A percentile compares a stretch with the other conserved stretches of the same genome.
phyloP scores from a whole-genome alignment of 53 echinoderm and acorn worm genomes.

The Hippasteria phrygiana region DNA sequence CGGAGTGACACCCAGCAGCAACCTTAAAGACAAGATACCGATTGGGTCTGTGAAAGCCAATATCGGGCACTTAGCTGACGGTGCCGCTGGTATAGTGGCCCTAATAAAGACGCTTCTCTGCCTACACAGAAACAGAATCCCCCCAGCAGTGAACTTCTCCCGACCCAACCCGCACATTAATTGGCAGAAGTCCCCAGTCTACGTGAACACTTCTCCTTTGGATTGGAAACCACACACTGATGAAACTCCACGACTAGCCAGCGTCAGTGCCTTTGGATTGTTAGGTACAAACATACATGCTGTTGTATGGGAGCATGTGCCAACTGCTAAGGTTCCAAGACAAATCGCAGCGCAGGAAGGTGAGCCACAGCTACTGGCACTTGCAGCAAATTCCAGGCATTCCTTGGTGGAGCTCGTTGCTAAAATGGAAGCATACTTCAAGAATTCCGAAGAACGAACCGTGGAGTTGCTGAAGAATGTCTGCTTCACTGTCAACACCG shows the following conservation, averaged over 20 bases:
- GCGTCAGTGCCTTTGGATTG: conserved; percentile 39
- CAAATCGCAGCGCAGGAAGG: not conserved
- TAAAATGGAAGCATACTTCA: conserved; percentile 19
- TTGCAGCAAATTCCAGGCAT: conserved; percentile 22
- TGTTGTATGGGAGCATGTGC: conserved; percentile 15
- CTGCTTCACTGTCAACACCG: conserved; percentile 10
- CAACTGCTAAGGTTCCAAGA: not conserved
- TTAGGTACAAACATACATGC: conserved; percentile 46
- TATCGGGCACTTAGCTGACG: conserved; percentile 36
- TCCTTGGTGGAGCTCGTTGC: not conserved
- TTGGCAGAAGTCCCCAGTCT: conserved; percentile 36
- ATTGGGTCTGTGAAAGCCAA: conserved; percentile 53
- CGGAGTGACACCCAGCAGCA: not conserved
- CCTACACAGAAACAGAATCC: conserved; percentile 17
- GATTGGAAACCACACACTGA: conserved; percentile 21
- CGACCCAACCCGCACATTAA: conserved; percentile 30
- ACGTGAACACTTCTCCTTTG: conserved; percentile 25
- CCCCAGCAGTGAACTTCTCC: conserved; percentile 12
- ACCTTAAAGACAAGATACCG: conserved; percentile 23
- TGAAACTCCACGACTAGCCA: conserved; percentile 25
- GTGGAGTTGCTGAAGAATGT: not conserved
- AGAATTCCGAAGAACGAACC: not conserved
- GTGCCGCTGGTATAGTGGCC: conserved; percentile 35
- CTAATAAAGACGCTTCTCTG: conserved; percentile 30
- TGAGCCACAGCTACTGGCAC: conserved; percentile 5